Base-by-base conservation (phyloP, 2,888 invertebrate species). In the Ametastegia equiseti region DNA sequence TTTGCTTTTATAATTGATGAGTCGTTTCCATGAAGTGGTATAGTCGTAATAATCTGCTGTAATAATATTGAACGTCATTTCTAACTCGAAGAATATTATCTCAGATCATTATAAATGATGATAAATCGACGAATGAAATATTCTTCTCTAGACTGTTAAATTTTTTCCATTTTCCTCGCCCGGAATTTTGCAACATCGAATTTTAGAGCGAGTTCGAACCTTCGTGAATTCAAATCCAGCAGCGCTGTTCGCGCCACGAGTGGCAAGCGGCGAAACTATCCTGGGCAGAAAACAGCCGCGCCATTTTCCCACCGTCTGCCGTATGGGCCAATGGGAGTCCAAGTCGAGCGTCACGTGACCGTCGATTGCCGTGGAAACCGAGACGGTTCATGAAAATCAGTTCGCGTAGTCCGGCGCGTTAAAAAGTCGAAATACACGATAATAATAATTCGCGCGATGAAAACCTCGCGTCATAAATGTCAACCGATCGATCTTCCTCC, bases 291-390 rank as follows among this genome's bases (percentile, higher is more conserved):
- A 36, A 67, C n/a, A 67, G 60, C 39, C 65, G 65, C 65, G 65
- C 65, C 65, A 67, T 67, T 67, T 36, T 19, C 11, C n/a, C 9
- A 13, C 4, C 39, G 36, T 67, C 65, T 67, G 65, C 65, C 39
- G 9, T 2, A 23, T 23, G 19, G 19, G 23, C 65, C 19, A 67
- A 67, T 67, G 15, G 39, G 27, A 67, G 33, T n/a, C 5, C 13
- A 7, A 13, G 15, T 1, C n/a, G 6, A 2, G n/a, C 0, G 60
- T 67, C 65, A 67, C 65, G 65, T 67, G 65, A 67, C 65, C 19
- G 2, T 67, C 23, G 19, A 67, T 36, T 36, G 36, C 65, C n/a
- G 36, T 39, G 65, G 36, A 39, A 67, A 67, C 65, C 65, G 65
- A n/a, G 39, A 67, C 13, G 65, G 39, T 39, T 65, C 36, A 11